Base-by-base conservation (phyloP, 2,888 invertebrate genomes). In the Pollenia griseotomentosa region DNA sequence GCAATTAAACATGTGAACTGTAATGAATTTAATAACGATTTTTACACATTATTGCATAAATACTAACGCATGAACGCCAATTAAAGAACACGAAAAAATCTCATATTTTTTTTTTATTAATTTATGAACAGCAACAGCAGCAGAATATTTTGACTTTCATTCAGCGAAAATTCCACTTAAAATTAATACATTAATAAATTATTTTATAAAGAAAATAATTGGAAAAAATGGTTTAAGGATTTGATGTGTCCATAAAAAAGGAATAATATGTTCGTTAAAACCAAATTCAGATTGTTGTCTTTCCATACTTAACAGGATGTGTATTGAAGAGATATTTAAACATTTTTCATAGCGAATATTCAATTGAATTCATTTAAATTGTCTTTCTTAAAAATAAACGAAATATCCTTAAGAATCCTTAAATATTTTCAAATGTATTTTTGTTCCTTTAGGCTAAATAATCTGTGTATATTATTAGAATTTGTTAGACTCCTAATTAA, bases 401-500 rank as follows among this genome's bases (percentile, higher is more conserved):
- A 33, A 33, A 33, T 33, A 23, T 33, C 33, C 33, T 33, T 33
- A 33, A 33, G 33, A 19, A 57, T 2, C 59, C 59, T 16, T 59
- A 7, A 33, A 59, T 33, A 40, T 33, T 33, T 59, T 19, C 7
- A 23, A 57, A 57, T 33, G 33, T 33, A 33, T 33, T 33, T 44
- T 4, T 65, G 8, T 0, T 16, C 6, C 11, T 59, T 14, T 14
- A 46, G 9, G 8, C 11, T 48, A 16, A 23, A 8, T n/a, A 53
- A 55, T 57, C 9, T 33, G 9, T 57, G 33, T 33, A 33, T 16
- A 9, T 65, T 55, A 16, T 73, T 48, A 71, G 57, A 57, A 46
- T 11, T 10, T 14, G 11, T 57, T 65, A 40, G 74, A 57, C 40
- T 66, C 14, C 23, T 81, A 81, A 81, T 81, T 81, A 73, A 65